A percentile compares a stretch with the other conserved stretches of the same genome.
phyloP scores from a whole-genome alignment of 2,888 invertebrate genomes.

The Pharmacophagus antenor region DNA sequence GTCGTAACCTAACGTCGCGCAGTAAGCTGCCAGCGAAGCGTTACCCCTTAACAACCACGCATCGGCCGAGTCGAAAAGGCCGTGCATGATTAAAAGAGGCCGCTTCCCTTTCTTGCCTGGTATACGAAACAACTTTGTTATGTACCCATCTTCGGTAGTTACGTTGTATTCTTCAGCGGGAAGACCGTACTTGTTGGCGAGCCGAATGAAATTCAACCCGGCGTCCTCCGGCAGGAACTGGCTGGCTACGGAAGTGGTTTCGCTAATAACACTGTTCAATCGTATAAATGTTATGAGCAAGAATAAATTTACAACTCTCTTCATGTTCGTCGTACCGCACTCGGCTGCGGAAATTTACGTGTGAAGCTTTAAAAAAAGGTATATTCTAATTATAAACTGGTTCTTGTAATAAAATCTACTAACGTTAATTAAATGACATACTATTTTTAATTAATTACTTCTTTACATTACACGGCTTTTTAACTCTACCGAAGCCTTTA shows the following conservation, averaged over 20 bases:
- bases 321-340: slow-evolving; percentile 7
- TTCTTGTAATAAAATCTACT: slow-evolving; percentile 14
- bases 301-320: not conserved
- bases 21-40: slow-evolving; percentile 49
- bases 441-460: not conserved
- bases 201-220: slow-evolving; percentile 54
- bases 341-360: not conserved
- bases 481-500: too few species aligned
- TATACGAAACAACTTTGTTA: slow-evolving; percentile 36
- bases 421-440: slow-evolving; percentile 1
- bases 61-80: slow-evolving; percentile 55
- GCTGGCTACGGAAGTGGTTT: slow-evolving; percentile 11
- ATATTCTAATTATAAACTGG: slow-evolving; percentile 7
- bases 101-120: slow-evolving; percentile 37
- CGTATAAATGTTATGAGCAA: not conserved
- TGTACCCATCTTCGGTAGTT: slow-evolving; percentile 38
- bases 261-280: not conserved
- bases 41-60: slow-evolving; percentile 52
- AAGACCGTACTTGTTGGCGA: slow-evolving; percentile 40
- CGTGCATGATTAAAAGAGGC: slow-evolving; percentile 55
- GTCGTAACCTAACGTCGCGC: slow-evolving; percentile 79
- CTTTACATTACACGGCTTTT: slow-evolving; percentile 10
- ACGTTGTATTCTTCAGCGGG: slow-evolving; percentile 30
- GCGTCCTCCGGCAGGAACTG: slow-evolving; percentile 41
- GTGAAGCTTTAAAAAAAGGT: slow-evolving; percentile 3